Percentiles rank a stretch among this genome's conserved stretches.
phyloP scores from a whole-genome alignment of 2,113 vertebrate species.

The Stercorarius parasiticus region DNA sequence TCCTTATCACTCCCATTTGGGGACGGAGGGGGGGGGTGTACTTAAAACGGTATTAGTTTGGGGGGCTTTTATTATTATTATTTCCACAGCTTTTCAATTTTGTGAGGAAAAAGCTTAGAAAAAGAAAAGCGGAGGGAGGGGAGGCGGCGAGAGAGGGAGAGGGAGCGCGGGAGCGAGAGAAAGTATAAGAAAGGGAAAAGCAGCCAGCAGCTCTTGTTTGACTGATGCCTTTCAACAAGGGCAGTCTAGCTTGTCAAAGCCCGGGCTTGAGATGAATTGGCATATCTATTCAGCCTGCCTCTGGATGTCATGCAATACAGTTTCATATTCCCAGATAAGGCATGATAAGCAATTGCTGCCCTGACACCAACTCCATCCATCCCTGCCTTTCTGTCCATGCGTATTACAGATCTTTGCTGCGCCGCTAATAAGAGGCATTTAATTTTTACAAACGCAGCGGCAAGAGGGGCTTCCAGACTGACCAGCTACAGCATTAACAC shows the following conservation, averaged over 20 bases:
- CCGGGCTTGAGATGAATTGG: constrained; percentile 92
- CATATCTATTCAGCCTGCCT: constrained; percentile 88
- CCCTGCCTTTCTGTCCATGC: constrained; percentile 65
- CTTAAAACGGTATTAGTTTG: constrained; percentile 81
- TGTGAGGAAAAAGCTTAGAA: constrained; percentile 83
- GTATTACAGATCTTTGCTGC: constrained; percentile 56
- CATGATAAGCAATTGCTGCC: constrained; percentile 90
- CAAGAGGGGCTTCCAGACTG: constrained; percentile 43
- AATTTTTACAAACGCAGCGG: constrained; percentile 63
- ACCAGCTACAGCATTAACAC: constrained; percentile 53
- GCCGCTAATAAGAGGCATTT: constrained; percentile 73
- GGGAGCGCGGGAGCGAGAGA: constrained; percentile 66
- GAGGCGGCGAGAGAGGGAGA: constrained; percentile 36
- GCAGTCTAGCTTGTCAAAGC: constrained; percentile 99
- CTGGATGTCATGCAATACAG: constrained; percentile 88
- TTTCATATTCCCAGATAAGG: constrained; percentile 98
- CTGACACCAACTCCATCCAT: constrained; percentile 78
- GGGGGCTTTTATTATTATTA: constrained; percentile 77
- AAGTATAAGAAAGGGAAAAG: constrained; percentile 80
- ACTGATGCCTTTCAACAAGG: constrained; percentile 98
- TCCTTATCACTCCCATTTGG: constrained; percentile 82
- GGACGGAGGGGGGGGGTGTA: constrained; percentile 62
- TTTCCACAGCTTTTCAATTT: constrained; percentile 87
- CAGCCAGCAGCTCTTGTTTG: constrained; percentile 81
- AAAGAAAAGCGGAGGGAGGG: constrained; percentile 76